Conservation (phyloP, 1,140 invertebrate genomes). For the Calliopsis andreniformis region DNA sequence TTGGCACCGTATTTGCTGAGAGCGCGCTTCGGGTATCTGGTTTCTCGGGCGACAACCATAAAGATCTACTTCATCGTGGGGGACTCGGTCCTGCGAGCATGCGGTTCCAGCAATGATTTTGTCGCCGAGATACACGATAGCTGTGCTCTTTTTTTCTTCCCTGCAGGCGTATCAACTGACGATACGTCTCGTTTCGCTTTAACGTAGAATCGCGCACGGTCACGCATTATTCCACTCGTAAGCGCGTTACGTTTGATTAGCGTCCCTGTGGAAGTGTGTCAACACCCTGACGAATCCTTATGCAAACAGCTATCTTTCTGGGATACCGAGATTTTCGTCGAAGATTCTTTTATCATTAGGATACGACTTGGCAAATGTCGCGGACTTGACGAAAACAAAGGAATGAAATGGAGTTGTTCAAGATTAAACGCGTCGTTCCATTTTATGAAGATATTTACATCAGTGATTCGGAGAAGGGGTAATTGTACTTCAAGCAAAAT, state of each 20-base stretch:
- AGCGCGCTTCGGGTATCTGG: conserved; percentile 20
- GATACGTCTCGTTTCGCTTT: conserved; percentile 14
- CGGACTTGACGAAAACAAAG: too few relatives aligned
- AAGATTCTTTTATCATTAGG: not conserved
- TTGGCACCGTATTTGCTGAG: not conserved
- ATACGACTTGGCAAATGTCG: not conserved
- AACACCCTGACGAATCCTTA: not conserved
- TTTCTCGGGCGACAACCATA: conserved; percentile 15
- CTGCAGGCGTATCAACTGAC: conserved; percentile 9
- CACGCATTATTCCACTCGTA: not conserved
- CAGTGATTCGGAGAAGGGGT: too few relatives aligned
- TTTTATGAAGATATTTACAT: too few relatives aligned
- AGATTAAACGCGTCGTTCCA: too few relatives aligned
- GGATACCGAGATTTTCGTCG: not conserved
- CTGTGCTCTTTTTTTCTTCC: not conserved
- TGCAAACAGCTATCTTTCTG: not conserved
- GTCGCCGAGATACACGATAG: conserved; percentile 40
- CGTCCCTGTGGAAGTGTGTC: not conserved
- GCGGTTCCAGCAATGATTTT: conserved; percentile 34
- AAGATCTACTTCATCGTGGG: conserved; percentile 29
- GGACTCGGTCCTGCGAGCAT: conserved; percentile 5
- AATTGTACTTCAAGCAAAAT: too few relatives aligned
- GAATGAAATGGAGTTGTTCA: too few relatives aligned
- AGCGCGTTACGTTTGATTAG: conserved; percentile 27
- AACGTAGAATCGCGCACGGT: not conserved